phyloP scores from a whole-genome alignment of 2,888 invertebrate species.

The Diarsia dahlii region DNA sequence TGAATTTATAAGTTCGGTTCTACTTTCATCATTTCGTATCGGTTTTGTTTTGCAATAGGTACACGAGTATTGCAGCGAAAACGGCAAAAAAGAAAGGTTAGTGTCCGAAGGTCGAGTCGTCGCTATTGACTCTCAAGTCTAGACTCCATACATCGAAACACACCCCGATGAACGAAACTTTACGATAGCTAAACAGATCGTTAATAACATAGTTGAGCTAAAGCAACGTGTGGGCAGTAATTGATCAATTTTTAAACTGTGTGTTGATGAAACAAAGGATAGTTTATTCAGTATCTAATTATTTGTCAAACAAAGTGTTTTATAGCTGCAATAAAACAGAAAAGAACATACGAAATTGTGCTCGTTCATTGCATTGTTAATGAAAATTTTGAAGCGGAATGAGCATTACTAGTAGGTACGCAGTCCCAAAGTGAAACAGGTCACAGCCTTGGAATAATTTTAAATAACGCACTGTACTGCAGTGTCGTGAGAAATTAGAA shows the following conservation, averaged over 20 bases:
- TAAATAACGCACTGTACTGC: constrained; percentile 49
- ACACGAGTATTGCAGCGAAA: constrained; percentile 50
- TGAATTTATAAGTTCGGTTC: constrained; percentile 61
- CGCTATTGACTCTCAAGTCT: constrained; percentile 66
- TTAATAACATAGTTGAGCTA: constrained; percentile 54
- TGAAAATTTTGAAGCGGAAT: constrained; percentile 37
- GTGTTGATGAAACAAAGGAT: constrained; percentile 20
- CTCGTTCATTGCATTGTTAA: constrained; percentile 40
- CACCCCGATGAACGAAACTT: constrained; percentile 62
- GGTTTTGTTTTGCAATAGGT: constrained; percentile 59
- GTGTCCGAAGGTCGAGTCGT: constrained; percentile 69
- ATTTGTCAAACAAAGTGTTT: constrained; percentile 48
- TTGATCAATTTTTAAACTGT: constrained; percentile 43
- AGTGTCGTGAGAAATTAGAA: constrained; percentile 59
- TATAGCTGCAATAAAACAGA: constrained; percentile 37
- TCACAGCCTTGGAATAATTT: constrained; percentile 69
- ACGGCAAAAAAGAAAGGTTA: constrained; percentile 67
- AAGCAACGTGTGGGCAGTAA: constrained; percentile 46
- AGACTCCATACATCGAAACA: constrained; percentile 62
- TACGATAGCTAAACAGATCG: constrained; percentile 67
- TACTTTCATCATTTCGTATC: constrained; percentile 61
- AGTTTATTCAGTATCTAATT: constrained; percentile 33
- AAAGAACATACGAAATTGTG: constrained; percentile 15
- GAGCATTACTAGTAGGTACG: constrained; percentile 40
- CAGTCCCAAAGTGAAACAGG: constrained; percentile 62